These are phyloP conservation scores for Drosophila bifasciata DNA, from an alignment of 1,140 invertebrate genomes.

Conservation along the genomic window DNA sequence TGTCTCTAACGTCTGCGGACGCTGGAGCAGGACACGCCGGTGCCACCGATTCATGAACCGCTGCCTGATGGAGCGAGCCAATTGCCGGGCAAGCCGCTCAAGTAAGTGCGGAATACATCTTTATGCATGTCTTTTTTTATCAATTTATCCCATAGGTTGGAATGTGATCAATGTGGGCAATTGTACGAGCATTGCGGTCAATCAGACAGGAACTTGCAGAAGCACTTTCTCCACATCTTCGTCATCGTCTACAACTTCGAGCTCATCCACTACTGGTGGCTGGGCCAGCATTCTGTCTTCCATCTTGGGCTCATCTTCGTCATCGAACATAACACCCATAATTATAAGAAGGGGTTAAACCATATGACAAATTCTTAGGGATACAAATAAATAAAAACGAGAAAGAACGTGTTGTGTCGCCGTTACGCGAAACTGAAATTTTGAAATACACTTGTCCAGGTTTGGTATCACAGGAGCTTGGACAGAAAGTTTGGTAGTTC, in stretches of 20 bases:
- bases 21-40: constrained; percentile 21
- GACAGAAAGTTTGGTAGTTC: no score
- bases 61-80: constrained; percentile 34
- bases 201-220: constrained; percentile 16
- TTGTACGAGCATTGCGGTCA: constrained; percentile 29
- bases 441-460: no score
- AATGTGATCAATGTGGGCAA: constrained; percentile 27
- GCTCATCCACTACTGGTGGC: not conserved
- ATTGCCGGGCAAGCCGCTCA: constrained; percentile 25
- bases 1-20: constrained; percentile 35
- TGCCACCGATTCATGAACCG: constrained; percentile 33
- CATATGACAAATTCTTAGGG: not conserved
- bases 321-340: constrained; percentile 32
- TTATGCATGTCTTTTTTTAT: not conserved
- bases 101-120: constrained; percentile 20
- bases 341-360: constrained; percentile 32
- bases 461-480: no score
- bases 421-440: no score
- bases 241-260: constrained; percentile 8
- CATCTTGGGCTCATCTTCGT: constrained; percentile 36
- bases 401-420: no score
- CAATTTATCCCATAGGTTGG: constrained; percentile 20
- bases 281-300: constrained; percentile 25
- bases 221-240: constrained; percentile 35
- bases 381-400: no score